phyloP scores from a whole-genome alignment of 1,140 invertebrate genomes.

The Drosophila navojoa region DNA sequence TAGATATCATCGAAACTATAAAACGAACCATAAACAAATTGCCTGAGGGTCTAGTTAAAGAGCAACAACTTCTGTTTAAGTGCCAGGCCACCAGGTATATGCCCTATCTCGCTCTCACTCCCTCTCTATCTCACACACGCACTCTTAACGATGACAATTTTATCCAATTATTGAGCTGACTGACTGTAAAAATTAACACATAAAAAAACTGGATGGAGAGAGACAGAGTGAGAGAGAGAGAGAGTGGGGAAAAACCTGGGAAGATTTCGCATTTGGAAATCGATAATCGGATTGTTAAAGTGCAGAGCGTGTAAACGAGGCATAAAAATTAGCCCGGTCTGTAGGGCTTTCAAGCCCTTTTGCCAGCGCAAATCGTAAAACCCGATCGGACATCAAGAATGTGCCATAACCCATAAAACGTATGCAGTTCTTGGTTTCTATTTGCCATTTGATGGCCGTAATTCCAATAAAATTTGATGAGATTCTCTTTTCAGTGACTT shows the following conservation, averaged over 20 bases:
- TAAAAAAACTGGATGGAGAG: constrained; percentile 19
- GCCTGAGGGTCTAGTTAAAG: constrained; percentile 8
- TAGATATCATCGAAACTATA: constrained; percentile 28
- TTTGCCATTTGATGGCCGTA: constrained; percentile 40
- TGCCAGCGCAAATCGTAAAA: constrained; percentile 35
- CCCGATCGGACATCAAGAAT: constrained; percentile 40
- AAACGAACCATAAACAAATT: constrained; percentile 52
- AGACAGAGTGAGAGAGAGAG: not conserved
- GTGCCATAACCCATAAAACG: constrained; percentile 50
- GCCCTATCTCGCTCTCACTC: not conserved
- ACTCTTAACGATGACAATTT: constrained; percentile 49
- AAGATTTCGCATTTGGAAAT: constrained; percentile 44
- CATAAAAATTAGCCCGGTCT: constrained; percentile 46
- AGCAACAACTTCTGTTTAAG: constrained; percentile 55
- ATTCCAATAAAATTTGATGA: constrained; percentile 41
- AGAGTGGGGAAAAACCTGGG: not conserved
- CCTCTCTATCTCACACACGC: not conserved
- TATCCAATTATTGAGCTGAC: constrained; percentile 48
- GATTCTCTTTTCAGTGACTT: not conserved
- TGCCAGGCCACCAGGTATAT: constrained; percentile 25
- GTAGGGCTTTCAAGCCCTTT: constrained; percentile 1
- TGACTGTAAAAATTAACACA: constrained; percentile 53
- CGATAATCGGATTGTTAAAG: constrained; percentile 43
- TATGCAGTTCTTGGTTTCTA: constrained; percentile 34
- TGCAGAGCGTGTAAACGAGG: constrained; percentile 44